These are phyloP conservation scores for Acrobasis consociella DNA, from an alignment of 2,888 invertebrate species.

Conservation along the genomic window DNA sequence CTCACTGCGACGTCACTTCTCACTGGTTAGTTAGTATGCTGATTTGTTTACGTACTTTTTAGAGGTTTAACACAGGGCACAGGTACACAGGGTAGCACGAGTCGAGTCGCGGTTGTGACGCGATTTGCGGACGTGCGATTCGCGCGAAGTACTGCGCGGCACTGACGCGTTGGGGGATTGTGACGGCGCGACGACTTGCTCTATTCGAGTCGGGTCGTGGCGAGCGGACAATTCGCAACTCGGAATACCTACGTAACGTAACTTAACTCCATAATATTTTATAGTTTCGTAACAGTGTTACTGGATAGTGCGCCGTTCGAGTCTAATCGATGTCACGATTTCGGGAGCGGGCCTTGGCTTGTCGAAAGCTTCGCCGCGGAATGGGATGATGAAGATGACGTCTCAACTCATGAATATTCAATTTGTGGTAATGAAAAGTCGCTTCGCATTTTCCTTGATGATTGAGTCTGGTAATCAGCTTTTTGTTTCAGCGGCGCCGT, in stretches of 20 bases:
- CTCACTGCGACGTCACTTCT: slow-evolving; percentile 60
- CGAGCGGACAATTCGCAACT: slow-evolving; percentile 69
- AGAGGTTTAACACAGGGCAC: slow-evolving; percentile 63
- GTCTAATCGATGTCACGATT: slow-evolving; percentile 76
- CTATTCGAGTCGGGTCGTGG: slow-evolving; percentile 39
- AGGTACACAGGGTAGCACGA: slow-evolving; percentile 58
- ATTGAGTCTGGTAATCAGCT: slow-evolving; percentile 32
- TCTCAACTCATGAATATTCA: slow-evolving; percentile 65
- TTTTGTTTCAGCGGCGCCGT: slow-evolving; percentile 14
- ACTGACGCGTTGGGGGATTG: slow-evolving; percentile 31
- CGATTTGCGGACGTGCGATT: slow-evolving; percentile 38
- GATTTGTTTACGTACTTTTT: slow-evolving; percentile 71
- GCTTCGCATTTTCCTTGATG: slow-evolving; percentile 55
- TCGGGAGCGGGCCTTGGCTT: slow-evolving; percentile 62
- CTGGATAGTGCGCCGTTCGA: slow-evolving; percentile 68
- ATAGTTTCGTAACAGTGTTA: slow-evolving; percentile 78
- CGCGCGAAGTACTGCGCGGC: slow-evolving; percentile 49
- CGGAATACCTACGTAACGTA: slow-evolving; percentile 66
- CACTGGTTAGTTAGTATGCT: slow-evolving; percentile 53
- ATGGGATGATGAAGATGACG: slow-evolving; percentile 45
- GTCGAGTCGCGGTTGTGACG: slow-evolving; percentile 38
- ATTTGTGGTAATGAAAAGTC: slow-evolving; percentile 61
- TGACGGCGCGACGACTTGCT: slow-evolving; percentile 27
- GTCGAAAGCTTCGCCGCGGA: slow-evolving; percentile 39
- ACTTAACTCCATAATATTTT: slow-evolving; percentile 79